Percentiles rank a stretch among this genome's conserved stretches.
These are phyloP conservation scores for Oceanodroma leucorhoa DNA, from an alignment of 2,797 vertebrate species.

Conservation along the genomic window DNA sequence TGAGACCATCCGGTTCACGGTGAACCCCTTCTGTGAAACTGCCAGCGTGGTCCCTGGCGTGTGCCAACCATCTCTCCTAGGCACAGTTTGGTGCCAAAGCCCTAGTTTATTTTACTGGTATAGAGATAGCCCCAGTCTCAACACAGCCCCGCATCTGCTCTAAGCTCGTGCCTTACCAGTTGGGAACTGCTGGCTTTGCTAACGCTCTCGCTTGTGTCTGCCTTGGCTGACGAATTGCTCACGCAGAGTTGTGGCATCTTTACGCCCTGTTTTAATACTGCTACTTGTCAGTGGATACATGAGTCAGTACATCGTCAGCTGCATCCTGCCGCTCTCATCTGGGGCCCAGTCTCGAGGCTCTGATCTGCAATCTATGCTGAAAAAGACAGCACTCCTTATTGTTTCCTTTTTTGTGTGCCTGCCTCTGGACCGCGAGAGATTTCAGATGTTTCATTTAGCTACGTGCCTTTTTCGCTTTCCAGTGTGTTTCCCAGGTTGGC, in stretches of 20 bases:
- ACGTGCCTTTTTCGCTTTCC: background rate
- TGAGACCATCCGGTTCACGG: background rate
- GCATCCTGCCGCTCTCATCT: constrained; percentile 40
- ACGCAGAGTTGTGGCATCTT: constrained; percentile 52
- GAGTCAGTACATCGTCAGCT: constrained; percentile 37
- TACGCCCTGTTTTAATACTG: constrained; percentile 32
- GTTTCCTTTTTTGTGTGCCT: background rate
- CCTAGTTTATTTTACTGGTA: background rate
- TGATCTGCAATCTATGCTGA: background rate
- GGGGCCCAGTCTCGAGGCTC: constrained; percentile 30
- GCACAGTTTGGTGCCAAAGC: background rate
- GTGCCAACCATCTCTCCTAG: background rate
- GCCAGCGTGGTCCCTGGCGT: accelerated
- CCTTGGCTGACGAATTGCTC: constrained; percentile 1
- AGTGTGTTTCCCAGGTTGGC: background rate
- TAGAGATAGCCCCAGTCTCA: background rate
- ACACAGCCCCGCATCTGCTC: background rate
- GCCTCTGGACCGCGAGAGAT: accelerated
- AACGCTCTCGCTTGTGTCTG: constrained; percentile 9
- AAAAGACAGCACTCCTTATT: background rate
- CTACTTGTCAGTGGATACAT: constrained; percentile 60
- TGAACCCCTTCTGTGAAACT: background rate
- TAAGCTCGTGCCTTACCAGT: background rate
- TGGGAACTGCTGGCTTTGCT: background rate
- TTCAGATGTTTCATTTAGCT: background rate